phyloP scores from a whole-genome alignment of 2,797 vertebrate species.

The Neoniphon sammara region DNA sequence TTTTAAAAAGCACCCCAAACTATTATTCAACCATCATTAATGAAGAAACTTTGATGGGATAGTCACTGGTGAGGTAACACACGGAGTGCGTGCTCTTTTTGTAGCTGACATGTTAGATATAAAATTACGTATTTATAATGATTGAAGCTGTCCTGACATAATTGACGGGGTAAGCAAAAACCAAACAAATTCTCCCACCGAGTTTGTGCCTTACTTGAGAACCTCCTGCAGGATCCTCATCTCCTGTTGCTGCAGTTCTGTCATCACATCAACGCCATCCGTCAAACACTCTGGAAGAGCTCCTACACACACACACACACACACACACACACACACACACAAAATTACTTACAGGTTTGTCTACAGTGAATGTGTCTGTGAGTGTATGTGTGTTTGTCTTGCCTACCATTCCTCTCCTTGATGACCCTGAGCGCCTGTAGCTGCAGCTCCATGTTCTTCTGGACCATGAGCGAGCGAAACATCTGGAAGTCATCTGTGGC shows the following conservation, averaged over 20 bases:
- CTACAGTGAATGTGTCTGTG: neutral
- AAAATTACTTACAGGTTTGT: neutral
- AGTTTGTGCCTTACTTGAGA: slow-evolving; percentile 85
- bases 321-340: slow-evolving; percentile 31
- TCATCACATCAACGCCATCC: slow-evolving; percentile 91
- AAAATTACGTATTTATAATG: no score
- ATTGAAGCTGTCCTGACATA: no score
- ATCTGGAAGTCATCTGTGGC: slow-evolving; percentile 96
- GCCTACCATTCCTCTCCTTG: slow-evolving; percentile 94
- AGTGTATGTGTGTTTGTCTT: neutral
- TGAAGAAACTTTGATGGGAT: no score
- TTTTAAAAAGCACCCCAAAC: no score
- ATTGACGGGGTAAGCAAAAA: slow-evolving; percentile 3
- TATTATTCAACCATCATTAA: no score
- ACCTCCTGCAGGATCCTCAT: slow-evolving; percentile 95
- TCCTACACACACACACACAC: slow-evolving; percentile 76
- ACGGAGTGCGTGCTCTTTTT: no score
- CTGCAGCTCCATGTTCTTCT: slow-evolving; percentile 98
- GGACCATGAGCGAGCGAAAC: slow-evolving; percentile 96
- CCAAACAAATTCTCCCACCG: no score
- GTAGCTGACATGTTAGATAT: no score
- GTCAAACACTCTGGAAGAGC: slow-evolving; percentile 94
- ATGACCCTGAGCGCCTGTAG: slow-evolving; percentile 96
- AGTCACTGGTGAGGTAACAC: no score
- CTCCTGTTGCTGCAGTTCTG: slow-evolving; percentile 94